A percentile compares a stretch with the other conserved stretches of the same genome.
phyloP scores from a whole-genome alignment of 2,888 invertebrate species.

The Trissolcus japonicus region DNA sequence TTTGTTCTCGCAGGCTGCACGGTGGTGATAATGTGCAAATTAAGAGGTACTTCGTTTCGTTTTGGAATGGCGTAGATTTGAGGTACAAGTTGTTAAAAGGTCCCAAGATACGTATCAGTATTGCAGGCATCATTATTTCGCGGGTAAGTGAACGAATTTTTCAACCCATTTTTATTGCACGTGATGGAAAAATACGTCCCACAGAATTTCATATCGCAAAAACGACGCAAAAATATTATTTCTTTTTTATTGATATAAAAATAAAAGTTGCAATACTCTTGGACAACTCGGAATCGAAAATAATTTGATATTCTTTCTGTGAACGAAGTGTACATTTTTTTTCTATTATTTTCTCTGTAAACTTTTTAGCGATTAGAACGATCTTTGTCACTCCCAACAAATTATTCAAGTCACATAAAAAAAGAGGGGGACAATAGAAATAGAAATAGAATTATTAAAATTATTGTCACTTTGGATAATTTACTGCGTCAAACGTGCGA shows the following conservation, averaged over 20 bases:
- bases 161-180: not conserved
- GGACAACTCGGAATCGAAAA: too few relatives aligned
- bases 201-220: not conserved
- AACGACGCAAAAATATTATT: not conserved
- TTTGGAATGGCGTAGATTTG: conserved; percentile 97
- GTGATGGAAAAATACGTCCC: not conserved
- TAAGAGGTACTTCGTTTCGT: conserved; percentile 94
- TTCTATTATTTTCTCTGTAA: not conserved
- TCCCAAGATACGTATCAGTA: conserved; percentile 93
- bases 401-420: too few relatives aligned
- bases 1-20: conserved; percentile 79
- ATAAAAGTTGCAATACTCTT: not conserved
- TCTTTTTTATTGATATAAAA: not conserved
- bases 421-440: too few relatives aligned
- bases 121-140: conserved; percentile 96
- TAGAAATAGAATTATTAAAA: not conserved
- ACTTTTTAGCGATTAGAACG: not conserved
- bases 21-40: conserved; percentile 89
- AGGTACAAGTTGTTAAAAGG: conserved; percentile 94
- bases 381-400: not conserved
- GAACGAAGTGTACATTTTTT: too few relatives aligned
- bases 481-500: not conserved
- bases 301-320: too few relatives aligned
- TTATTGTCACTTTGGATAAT: not conserved
- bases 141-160: conserved; percentile 82